Evolutionary conservation across 2,888 invertebrate species (phyloP).

Genomic region (Ichneumoninae sp.): DNA sequence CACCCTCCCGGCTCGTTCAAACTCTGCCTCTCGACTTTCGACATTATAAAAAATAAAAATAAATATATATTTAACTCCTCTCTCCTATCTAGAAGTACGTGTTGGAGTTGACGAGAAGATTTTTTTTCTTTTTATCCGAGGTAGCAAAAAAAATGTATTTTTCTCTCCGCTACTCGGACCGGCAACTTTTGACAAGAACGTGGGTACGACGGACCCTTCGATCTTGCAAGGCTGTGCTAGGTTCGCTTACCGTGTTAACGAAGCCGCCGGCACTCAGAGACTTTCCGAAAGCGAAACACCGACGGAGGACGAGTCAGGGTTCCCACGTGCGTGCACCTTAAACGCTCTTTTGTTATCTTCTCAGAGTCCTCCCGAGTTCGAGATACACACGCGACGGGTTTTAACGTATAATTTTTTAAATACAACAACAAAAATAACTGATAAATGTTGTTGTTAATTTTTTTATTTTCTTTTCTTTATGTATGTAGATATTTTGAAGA

Average conservation of each 20-base stretch:
- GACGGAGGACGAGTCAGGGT: background rate
- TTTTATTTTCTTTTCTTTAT: background rate
- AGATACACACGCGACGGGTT: conserved; percentile 37
- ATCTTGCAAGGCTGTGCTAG: background rate
- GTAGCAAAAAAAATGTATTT: conserved; percentile 27
- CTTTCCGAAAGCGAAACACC: conserved; percentile 43
- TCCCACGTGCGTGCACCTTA: conserved; percentile 62
- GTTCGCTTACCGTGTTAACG: conserved; percentile 57
- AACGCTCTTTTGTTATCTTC: conserved; percentile 8
- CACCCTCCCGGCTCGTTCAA: background rate
- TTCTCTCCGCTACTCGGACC: background rate
- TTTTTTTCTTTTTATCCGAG: background rate
- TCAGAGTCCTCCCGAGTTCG: conserved; percentile 10
- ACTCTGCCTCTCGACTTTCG: background rate
- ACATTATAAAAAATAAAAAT: background rate
- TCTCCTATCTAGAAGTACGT: conserved; percentile 20
- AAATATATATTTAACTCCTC: background rate
- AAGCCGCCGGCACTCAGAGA: conserved; percentile 56
- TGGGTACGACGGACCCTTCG: background rate
- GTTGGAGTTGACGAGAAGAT: conserved; percentile 39
- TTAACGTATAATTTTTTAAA: background rate
- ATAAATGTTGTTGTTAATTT: background rate
- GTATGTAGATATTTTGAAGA: background rate
- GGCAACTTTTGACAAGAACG: background rate
- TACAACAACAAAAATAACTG: background rate